A percentile compares a stretch with the other conserved stretches of the same genome.
Evolutionary conservation across 2,797 vertebrate genomes (phyloP).

Genomic region (Acanthurus lineatus): DNA sequence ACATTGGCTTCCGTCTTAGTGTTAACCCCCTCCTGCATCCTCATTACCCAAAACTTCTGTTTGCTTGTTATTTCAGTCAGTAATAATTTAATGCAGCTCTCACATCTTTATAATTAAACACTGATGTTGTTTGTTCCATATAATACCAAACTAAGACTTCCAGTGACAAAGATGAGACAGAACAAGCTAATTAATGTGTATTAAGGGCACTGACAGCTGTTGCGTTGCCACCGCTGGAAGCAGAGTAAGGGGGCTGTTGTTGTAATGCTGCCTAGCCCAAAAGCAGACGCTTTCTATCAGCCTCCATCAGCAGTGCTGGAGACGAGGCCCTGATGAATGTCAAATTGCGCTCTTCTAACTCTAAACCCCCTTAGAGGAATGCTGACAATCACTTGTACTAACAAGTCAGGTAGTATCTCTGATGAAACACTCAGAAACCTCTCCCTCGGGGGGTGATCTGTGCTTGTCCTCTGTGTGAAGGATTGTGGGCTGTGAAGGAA

Average conservation of each 20-base stretch:
- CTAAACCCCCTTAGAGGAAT: slow-evolving; percentile 69
- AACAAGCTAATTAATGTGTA: slow-evolving; percentile 60
- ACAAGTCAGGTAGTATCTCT: slow-evolving; percentile 83
- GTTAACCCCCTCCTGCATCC: background rate
- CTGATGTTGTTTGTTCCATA: slow-evolving; percentile 37
- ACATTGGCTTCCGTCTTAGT: background rate
- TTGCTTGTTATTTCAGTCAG: background rate
- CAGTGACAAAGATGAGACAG: slow-evolving; percentile 37
- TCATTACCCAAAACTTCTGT: slow-evolving; percentile 8
- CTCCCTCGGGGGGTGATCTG: slow-evolving; percentile 75
- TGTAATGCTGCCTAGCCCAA: slow-evolving; percentile 52
- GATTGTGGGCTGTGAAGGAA: slow-evolving; percentile 67
- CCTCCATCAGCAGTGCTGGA: slow-evolving; percentile 68
- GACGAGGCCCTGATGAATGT: slow-evolving; percentile 72
- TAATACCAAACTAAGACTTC: background rate
- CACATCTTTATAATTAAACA: slow-evolving; percentile 30
- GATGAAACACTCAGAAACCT: slow-evolving; percentile 82
- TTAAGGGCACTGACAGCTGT: slow-evolving; percentile 53
- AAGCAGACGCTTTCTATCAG: slow-evolving; percentile 65
- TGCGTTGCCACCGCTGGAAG: slow-evolving; percentile 54
- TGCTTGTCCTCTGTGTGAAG: slow-evolving; percentile 75
- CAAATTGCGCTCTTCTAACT: slow-evolving; percentile 68
- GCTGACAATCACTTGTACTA: slow-evolving; percentile 84
- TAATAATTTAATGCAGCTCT: slow-evolving; percentile 6
- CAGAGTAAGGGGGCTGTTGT: slow-evolving; percentile 36